Conservation (phyloP, 2,888 invertebrate species). For the Noctua janthe region DNA sequence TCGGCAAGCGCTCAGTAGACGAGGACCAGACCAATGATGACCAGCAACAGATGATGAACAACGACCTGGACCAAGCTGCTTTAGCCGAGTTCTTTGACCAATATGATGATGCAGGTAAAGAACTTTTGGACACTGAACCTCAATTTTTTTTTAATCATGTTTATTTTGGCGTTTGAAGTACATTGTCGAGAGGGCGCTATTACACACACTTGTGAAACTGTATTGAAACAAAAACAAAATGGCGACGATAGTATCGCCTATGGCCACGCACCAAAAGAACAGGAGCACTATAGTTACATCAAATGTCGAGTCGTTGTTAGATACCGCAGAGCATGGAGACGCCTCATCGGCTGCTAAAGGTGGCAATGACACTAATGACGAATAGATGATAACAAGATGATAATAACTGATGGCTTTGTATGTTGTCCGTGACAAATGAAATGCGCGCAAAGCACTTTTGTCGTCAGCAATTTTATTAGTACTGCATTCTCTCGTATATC, state of each 20-base stretch:
- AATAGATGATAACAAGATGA: background rate
- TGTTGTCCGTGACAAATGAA: too few relatives aligned
- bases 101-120: conserved; percentile 82
- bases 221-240: too few relatives aligned
- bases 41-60: conserved; percentile 58
- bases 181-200: too few relatives aligned
- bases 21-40: conserved; percentile 82
- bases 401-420: background rate
- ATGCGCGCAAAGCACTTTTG: too few relatives aligned
- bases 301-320: background rate
- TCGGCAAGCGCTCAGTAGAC: conserved; percentile 88
- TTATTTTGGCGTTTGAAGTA: too few relatives aligned
- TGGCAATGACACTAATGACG: background rate
- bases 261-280: too few relatives aligned
- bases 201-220: too few relatives aligned
- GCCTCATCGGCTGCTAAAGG: too few relatives aligned
- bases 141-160: too few relatives aligned
- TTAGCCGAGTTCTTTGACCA: conserved; percentile 83
- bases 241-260: too few relatives aligned
- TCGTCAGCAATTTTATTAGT: too few relatives aligned
- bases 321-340: background rate
- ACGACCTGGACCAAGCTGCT: conserved; percentile 81
- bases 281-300: background rate
- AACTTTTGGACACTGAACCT: background rate
- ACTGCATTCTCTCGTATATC: too few relatives aligned